Conservation (phyloP, 64 coral and sea anemone genomes). For the Stichodactyla helianthus region DNA sequence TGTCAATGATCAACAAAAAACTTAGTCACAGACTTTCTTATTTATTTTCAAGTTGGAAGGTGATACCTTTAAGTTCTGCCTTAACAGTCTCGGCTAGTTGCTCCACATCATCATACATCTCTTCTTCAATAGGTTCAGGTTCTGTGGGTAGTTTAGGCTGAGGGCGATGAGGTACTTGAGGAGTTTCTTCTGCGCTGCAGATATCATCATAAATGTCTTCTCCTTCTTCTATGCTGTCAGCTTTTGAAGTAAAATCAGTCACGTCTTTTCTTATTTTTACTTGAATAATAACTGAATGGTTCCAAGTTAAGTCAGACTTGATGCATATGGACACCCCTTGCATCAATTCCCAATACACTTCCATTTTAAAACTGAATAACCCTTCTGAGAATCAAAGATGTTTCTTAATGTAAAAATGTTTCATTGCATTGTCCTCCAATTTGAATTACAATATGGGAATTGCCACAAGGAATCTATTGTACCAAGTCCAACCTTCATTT, state of each 20-base stretch:
- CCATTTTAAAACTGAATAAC: no score
- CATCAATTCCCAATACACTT: no score
- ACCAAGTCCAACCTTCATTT: no score
- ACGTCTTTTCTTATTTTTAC: background rate
- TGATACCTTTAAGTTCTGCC: slow-evolving; percentile 18
- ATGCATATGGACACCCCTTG: no score
- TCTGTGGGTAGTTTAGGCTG: background rate
- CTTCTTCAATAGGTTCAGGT: slow-evolving; percentile 41
- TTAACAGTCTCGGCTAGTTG: slow-evolving; percentile 35
- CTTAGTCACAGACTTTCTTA: no score
- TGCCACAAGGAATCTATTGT: no score
- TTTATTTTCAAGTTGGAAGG: background rate
- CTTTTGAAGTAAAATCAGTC: background rate
- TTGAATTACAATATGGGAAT: background rate
- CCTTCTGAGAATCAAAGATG: no score
- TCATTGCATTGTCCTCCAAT: background rate
- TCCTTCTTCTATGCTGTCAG: background rate
- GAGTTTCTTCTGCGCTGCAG: background rate
- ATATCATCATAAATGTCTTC: slow-evolving; percentile 34
- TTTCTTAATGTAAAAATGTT: no score
- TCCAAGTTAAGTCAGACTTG: no score
- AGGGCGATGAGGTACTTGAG: background rate
- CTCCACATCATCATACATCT: slow-evolving; percentile 61
- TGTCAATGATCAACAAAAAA: no score
- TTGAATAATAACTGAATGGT: background rate